Evolutionary conservation across 1,140 invertebrate genomes (phyloP).

Genomic region (Hermetia illucens): DNA sequence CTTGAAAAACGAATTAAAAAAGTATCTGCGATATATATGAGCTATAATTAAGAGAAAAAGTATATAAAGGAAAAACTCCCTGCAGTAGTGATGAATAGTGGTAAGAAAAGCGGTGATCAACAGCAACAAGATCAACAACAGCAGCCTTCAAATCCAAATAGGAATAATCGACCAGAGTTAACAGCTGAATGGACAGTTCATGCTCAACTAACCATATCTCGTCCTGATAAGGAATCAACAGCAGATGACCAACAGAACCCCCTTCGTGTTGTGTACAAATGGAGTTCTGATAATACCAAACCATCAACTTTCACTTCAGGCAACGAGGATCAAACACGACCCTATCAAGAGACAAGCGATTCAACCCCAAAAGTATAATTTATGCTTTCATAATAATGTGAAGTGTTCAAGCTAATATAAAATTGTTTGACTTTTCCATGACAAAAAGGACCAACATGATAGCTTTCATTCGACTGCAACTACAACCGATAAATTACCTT

Average conservation of each 20-base stretch:
- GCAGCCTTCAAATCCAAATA: too few species aligned
- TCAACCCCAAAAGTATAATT: background rate
- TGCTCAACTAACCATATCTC: slow-evolving; percentile 26
- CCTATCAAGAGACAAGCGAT: background rate
- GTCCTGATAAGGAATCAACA: slow-evolving; percentile 18
- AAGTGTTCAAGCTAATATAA: background rate
- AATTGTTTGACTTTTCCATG: background rate
- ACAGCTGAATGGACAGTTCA: slow-evolving; percentile 30
- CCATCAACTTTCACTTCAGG: too few species aligned
- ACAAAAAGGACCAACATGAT: background rate
- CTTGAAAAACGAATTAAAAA: too few species aligned
- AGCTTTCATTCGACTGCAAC: slow-evolving; percentile 28
- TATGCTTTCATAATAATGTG: background rate
- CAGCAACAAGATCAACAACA: too few species aligned
- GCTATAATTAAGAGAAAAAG: too few species aligned
- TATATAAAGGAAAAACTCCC: too few species aligned
- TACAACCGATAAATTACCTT: slow-evolving; percentile 7
- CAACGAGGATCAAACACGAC: slow-evolving; percentile 11
- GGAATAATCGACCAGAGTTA: slow-evolving; percentile 24
- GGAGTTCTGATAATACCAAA: slow-evolving; percentile 12
- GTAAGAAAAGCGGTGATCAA: too few species aligned
- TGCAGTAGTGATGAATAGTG: too few species aligned
- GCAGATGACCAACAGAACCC: slow-evolving; percentile 18
- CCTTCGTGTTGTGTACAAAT: slow-evolving; percentile 20
- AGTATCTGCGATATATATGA: too few species aligned